Evolutionary conservation across 2,113 vertebrate genomes (phyloP).

Genomic region (Butorides virescens): DNA sequence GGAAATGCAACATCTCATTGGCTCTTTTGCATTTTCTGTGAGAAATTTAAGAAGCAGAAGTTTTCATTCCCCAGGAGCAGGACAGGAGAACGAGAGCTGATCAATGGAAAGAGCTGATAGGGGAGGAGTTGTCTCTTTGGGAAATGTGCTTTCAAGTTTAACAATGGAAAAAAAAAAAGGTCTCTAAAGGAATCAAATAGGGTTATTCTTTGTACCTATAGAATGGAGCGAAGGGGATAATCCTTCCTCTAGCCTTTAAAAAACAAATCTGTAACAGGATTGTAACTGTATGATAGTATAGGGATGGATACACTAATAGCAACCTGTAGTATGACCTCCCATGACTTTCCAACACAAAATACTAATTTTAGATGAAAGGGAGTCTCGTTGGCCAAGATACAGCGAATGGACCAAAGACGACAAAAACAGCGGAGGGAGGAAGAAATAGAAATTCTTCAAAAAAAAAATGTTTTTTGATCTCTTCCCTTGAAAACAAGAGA

Average conservation of each 20-base stretch:
- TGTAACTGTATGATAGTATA: background rate
- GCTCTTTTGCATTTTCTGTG: background rate
- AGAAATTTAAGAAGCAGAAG: background rate
- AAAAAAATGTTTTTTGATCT: slow-evolving; percentile 26
- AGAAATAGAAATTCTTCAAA: slow-evolving; percentile 7
- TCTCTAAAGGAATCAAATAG: background rate
- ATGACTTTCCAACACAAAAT: background rate
- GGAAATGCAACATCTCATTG: fast-evolving
- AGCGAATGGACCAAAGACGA: slow-evolving; percentile 22
- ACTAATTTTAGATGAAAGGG: slow-evolving; percentile 51
- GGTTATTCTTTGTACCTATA: background rate
- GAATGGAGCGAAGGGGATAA: background rate
- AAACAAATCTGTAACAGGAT: background rate
- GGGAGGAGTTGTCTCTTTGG: slow-evolving; percentile 11
- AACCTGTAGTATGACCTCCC: background rate
- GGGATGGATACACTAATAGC: background rate
- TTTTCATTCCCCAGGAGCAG: background rate
- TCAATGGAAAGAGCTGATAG: background rate
- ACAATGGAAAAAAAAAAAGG: background rate
- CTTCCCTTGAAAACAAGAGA: background rate
- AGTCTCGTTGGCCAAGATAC: background rate
- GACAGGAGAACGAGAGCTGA: background rate
- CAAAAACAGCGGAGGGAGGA: background rate
- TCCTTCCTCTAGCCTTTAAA: background rate
- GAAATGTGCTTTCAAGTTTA: background rate